Conservation (phyloP, 1,140 invertebrate genomes). For the Cyphomyrmex costatus region DNA sequence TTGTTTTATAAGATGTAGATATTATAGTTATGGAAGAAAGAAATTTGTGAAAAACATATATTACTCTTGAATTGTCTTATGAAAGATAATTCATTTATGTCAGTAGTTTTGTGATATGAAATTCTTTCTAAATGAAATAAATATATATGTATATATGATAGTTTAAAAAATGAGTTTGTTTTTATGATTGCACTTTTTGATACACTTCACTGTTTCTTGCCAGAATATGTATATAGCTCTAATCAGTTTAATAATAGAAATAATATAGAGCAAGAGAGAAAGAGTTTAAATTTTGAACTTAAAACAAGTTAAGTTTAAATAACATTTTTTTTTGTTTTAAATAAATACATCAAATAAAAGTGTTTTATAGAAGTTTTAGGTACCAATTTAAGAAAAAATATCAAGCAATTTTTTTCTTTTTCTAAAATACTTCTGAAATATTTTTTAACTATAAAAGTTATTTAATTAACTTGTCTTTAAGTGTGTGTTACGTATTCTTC, state of each 20-base stretch:
- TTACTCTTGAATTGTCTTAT: conserved; percentile 28
- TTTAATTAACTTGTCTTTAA: neutral
- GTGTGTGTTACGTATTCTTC: neutral
- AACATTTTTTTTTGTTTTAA: neutral
- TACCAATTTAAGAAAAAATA: neutral
- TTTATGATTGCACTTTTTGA: neutral
- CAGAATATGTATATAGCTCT: neutral
- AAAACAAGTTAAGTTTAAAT: neutral
- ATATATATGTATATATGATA: neutral
- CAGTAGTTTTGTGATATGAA: conserved; percentile 39
- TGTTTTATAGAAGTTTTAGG: neutral
- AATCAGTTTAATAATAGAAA: neutral
- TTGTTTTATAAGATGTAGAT: conserved; percentile 36
- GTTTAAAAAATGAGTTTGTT: conserved; percentile 1
- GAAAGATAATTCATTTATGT: neutral
- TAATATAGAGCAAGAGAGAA: neutral
- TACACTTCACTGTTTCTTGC: neutral
- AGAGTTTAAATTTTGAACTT: too few species aligned
- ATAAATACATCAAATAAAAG: neutral
- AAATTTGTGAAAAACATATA: conserved; percentile 21
- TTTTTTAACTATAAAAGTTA: conserved; percentile 8
- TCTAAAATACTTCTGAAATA: neutral
- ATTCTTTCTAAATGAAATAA: conserved; percentile 19
- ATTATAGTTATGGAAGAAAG: conserved; percentile 5
- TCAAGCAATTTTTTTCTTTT: neutral